Evolutionary conservation across 2,888 invertebrate species (phyloP), one percentile per base, ranked within the genome.

Genomic region (Deilephila elpenor): DNA sequence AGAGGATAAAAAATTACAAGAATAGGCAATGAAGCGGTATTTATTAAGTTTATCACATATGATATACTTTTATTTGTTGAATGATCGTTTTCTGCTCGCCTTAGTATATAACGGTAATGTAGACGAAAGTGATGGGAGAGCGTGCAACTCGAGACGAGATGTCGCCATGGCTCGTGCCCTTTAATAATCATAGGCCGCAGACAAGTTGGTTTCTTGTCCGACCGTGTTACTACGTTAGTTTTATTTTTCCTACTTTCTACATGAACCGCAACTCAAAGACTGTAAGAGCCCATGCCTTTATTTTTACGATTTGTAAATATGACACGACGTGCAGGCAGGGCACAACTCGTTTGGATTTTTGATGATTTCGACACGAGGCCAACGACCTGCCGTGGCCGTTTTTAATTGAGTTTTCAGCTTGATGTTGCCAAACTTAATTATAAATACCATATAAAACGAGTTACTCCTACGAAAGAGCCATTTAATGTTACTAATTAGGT

Each of bases 101-200:
- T 17, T 51, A 44, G 44, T 67, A 25, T 29, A 51, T 67, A 67
- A 51, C 51, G 44, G 25, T 67, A 44, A 44, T n/a, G 64, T 67
- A 67, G 51, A 67, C 44, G 67, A 51, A 67, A 67, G 44, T 67
- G 44, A 51, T 25, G 25, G 44, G 44, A 53, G 34, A 51, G 51
- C 34, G 76, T 76, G 78, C 74, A 80, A 86, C 85, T 83, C 88
- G 86, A 91, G 92, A 91, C 91, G 83, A 85, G 88, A 89, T 89
- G 91, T 89, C 91, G 89, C 92, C 91, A 87, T 80, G 76, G 78
- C 77, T 82, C 80, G 84, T 83, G 89, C 89, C 89, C 88, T 89
- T 91, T 88, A 83, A 88, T 88, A 88, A 89, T 89, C 89, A 89
- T 88, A 88, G 84, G 86, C 82, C 82, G 85, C 85, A 88, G 87